A percentile compares a stretch with the other conserved stretches of the same genome.
Evolutionary conservation across 2,797 vertebrate genomes (phyloP).

Genomic region (Coranthus polyacanthus): DNA sequence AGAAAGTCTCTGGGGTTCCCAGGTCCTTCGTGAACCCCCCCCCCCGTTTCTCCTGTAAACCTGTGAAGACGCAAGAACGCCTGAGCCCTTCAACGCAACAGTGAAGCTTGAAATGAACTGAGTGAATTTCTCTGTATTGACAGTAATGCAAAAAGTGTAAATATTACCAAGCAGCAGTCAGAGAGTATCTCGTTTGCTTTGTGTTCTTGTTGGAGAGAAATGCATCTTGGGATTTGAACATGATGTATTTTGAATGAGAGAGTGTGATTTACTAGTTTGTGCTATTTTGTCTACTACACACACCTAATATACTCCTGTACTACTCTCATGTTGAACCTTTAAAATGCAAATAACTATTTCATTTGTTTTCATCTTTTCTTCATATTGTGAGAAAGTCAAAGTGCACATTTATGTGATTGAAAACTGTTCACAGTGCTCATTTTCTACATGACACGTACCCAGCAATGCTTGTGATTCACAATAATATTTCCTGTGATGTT

Average conservation of each 20-base stretch:
- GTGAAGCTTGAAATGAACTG: conserved; percentile 20
- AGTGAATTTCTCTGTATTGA: conserved; percentile 52
- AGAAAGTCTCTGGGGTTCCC: conserved; percentile 6
- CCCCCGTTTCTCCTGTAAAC: conserved; percentile 7
- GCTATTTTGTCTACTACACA: conserved; percentile 57
- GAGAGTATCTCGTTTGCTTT: conserved; percentile 13
- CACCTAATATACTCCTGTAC: conserved; percentile 47
- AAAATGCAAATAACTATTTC: conserved; percentile 40
- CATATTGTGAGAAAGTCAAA: conserved; percentile 30
- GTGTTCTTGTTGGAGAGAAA: conserved; percentile 23
- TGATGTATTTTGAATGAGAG: conserved; percentile 29
- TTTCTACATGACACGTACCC: conserved; percentile 53
- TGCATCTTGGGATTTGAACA: conserved; percentile 33
- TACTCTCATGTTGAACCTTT: conserved; percentile 50
- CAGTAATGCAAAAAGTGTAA: conserved; percentile 76
- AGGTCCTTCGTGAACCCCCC: conserved; percentile 12
- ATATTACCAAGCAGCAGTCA: conserved; percentile 56
- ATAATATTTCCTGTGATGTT: conserved; percentile 40
- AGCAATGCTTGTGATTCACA: conserved; percentile 35
- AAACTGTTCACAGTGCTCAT: conserved; percentile 35
- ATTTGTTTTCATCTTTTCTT: conserved; percentile 25
- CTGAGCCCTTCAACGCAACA: conserved; percentile 24
- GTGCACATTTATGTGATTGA: conserved; percentile 36
- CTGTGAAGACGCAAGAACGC: conserved; percentile 4
- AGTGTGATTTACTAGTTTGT: conserved; percentile 57